These are phyloP conservation scores for Ornithoptera priamus DNA, from an alignment of 2,888 invertebrate species.

Conservation along the genomic window DNA sequence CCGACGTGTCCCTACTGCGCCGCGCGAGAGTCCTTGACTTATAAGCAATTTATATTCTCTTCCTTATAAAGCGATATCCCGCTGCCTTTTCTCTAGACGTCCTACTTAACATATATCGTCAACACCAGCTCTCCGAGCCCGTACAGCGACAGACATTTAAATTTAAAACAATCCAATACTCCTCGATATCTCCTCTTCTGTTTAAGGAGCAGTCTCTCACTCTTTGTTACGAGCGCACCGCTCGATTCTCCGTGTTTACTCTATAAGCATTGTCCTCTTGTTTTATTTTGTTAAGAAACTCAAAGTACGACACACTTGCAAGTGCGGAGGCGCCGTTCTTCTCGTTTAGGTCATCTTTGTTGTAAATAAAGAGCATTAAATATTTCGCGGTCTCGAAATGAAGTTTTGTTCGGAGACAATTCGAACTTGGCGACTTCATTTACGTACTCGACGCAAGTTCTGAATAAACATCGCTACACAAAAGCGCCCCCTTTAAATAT, in stretches of 20 bases:
- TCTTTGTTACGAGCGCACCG: constrained; percentile 14
- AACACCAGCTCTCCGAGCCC: constrained; percentile 44
- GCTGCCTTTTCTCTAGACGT: constrained; percentile 55
- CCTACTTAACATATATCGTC: constrained; percentile 44
- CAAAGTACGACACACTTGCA: no score
- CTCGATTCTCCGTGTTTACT: constrained; percentile 18
- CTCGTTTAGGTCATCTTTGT: constrained; percentile 2
- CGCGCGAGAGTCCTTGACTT: constrained; percentile 59
- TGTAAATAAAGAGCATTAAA: constrained; percentile 15
- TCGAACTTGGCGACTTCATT: constrained; percentile 28
- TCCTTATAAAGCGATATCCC: constrained; percentile 56
- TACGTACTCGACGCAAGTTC: constrained; percentile 27
- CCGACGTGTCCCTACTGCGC: constrained; percentile 38
- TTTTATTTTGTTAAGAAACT: constrained; percentile 3
- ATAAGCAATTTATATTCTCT: constrained; percentile 71
- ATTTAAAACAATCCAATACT: constrained; percentile 47
- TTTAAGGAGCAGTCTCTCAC: constrained; percentile 24
- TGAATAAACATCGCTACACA: constrained; percentile 30
- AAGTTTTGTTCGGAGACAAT: constrained; percentile 32
- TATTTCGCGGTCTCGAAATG: constrained; percentile 18
- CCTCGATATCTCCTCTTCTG: constrained; percentile 36
- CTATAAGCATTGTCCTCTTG: constrained; percentile 4
- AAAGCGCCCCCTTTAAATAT: constrained; percentile 24
- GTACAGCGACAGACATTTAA: constrained; percentile 44
- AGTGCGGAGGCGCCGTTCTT: no score